Conservation (phyloP, 2,888 invertebrate genomes). For the Dolichomitus sp. region DNA sequence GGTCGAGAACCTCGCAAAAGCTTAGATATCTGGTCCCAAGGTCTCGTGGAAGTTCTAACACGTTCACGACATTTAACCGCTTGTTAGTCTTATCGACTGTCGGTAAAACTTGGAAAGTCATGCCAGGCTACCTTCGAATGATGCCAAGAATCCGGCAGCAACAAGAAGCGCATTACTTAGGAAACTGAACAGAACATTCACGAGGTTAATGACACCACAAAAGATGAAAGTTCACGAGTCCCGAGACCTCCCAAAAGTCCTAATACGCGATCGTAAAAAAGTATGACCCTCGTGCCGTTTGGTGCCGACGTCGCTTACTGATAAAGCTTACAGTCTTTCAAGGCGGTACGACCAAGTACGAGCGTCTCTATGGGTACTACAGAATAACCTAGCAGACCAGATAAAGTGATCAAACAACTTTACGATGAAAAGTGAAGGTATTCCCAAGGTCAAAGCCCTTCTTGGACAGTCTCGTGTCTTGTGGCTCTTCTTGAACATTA, state of each 20-base stretch:
- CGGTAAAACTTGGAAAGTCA: slow-evolving; percentile 1
- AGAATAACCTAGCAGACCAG: slow-evolving; percentile 8
- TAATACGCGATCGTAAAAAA: slow-evolving; percentile 1
- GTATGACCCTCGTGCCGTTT: slow-evolving; percentile 15
- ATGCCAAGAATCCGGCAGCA: not conserved
- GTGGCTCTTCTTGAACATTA: too few relatives aligned
- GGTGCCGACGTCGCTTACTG: slow-evolving; percentile 9
- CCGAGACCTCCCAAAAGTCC: not conserved
- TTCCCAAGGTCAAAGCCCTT: not conserved
- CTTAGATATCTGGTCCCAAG: not conserved
- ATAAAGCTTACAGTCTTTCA: slow-evolving; percentile 15
- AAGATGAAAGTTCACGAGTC: slow-evolving; percentile 5
- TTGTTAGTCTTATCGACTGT: not conserved
- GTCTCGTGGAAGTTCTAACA: not conserved
- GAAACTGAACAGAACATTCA: not conserved
- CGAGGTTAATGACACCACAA: not conserved
- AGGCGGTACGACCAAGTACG: not conserved
- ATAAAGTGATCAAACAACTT: slow-evolving; percentile 8
- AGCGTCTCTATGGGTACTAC: not conserved
- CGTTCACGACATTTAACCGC: not conserved
- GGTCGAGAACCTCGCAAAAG: slow-evolving; percentile 3
- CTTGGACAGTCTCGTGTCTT: not conserved
- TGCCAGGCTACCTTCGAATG: not conserved
- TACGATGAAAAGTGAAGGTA: not conserved
- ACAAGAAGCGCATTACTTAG: not conserved